These are phyloP conservation scores for Pogonomyrmex californicus DNA, from an alignment of 1,140 invertebrate species.

Conservation along the genomic window DNA sequence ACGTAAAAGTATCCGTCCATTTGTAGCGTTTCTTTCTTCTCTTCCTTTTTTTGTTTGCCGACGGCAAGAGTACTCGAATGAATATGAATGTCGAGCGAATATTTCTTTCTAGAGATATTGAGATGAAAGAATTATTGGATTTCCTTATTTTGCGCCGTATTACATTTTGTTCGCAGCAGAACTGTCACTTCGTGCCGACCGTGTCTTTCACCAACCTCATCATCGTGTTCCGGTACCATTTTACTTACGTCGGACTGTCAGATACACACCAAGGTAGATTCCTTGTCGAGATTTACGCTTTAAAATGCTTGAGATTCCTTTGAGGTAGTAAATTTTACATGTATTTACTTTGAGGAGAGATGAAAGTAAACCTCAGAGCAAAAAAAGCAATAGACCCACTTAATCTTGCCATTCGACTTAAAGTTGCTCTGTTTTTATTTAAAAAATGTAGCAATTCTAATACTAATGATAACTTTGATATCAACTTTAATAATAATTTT, in stretches of 20 bases:
- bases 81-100: slow-evolving; percentile 8
- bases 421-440: neutral
- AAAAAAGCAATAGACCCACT: neutral
- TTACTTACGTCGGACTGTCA: slow-evolving; percentile 61
- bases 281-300: slow-evolving; percentile 11
- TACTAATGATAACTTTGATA: neutral
- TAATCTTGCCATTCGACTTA: neutral
- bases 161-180: slow-evolving; percentile 67
- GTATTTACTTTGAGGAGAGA: slow-evolving; percentile 3
- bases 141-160: slow-evolving; percentile 32
- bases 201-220: slow-evolving; percentile 54
- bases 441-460: neutral
- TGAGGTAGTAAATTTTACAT: slow-evolving; percentile 44
- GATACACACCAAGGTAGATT: slow-evolving; percentile 60
- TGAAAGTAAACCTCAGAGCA: neutral
- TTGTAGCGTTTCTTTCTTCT: neutral
- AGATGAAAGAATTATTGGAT: slow-evolving; percentile 41
- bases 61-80: neutral
- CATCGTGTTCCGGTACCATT: slow-evolving; percentile 47
- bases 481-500: neutral
- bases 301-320: slow-evolving; percentile 24
- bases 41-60: neutral
- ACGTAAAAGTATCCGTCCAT: neutral
- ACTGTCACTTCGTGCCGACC: slow-evolving; percentile 70
- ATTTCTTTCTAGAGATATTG: neutral